Conservation (phyloP, 2,113 vertebrate species). For the Lepisosteus osseus region DNA sequence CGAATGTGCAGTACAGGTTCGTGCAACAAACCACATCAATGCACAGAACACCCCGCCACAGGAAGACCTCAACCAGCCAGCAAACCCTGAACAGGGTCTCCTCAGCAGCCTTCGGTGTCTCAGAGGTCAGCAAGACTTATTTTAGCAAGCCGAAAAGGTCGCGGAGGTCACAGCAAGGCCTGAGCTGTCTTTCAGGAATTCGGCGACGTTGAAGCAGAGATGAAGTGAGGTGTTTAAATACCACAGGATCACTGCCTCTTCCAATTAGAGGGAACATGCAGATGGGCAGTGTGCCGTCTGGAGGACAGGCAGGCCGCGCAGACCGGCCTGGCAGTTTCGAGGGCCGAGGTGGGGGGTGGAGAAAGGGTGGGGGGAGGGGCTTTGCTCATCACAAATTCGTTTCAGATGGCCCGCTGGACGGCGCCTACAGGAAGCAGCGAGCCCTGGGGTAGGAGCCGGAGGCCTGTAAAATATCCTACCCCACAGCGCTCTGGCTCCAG, state of each 20-base stretch:
- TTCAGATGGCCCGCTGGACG: constrained; percentile 18
- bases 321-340: not conserved
- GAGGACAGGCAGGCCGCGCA: not conserved
- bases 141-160: not conserved
- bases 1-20: no score
- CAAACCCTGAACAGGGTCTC: not conserved
- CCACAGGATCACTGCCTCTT: not conserved
- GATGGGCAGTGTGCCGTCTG: no score
- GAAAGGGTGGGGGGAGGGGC: not conserved
- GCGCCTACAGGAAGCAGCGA: constrained; percentile 14
- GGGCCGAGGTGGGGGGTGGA: not conserved
- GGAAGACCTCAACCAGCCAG: not conserved
- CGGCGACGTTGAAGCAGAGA: not conserved
- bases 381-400: not conserved
- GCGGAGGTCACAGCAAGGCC: not conserved
- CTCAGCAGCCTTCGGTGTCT: not conserved
- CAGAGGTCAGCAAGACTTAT: not conserved
- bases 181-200: not conserved
- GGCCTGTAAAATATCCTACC: constrained; percentile 22
- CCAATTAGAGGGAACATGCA: constrained; percentile 8
- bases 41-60: not conserved
- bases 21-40: no score
- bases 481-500: constrained; percentile 30
- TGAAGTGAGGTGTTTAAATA: not conserved
- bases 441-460: constrained; percentile 11